phyloP scores from a whole-genome alignment of 2,113 vertebrate species.

The Danio rerio region DNA sequence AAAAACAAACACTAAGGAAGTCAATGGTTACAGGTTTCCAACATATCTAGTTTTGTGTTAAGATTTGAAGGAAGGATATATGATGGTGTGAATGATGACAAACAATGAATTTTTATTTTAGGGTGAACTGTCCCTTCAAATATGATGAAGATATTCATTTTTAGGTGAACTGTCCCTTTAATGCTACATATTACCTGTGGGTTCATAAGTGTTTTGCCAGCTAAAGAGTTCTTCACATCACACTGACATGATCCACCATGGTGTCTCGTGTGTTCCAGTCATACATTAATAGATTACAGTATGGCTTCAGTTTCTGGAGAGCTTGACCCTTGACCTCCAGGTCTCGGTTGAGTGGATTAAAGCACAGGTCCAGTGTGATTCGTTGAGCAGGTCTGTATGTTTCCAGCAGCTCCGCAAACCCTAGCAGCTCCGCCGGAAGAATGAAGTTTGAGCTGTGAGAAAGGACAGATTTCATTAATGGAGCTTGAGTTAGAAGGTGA shows the following conservation, averaged over 20 bases:
- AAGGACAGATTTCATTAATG: neutral
- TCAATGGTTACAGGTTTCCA: no score
- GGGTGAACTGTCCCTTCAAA: no score
- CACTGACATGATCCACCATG: slow-evolving; percentile 87
- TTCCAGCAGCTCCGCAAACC: slow-evolving; percentile 75
- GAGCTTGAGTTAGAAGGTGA: no score
- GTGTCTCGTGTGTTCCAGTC: slow-evolving; percentile 84
- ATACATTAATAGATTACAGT: slow-evolving; percentile 79
- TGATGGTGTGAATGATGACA: no score
- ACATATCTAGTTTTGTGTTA: no score
- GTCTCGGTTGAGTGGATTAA: slow-evolving; percentile 88
- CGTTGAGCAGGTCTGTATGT: slow-evolving; percentile 68
- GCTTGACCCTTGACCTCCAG: slow-evolving; percentile 79
- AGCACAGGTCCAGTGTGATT: slow-evolving; percentile 82
- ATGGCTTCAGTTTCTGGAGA: slow-evolving; percentile 71
- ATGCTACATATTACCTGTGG: no score
- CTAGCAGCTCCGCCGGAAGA: slow-evolving; percentile 85
- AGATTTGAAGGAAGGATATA: no score
- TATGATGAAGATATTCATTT: no score
- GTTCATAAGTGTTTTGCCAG: no score
- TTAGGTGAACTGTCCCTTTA: no score
- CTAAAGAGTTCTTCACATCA: slow-evolving; percentile 78
- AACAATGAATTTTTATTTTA: no score
- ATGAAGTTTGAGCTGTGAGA: slow-evolving; percentile 88
- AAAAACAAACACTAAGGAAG: no score